Percentiles rank a stretch among this genome's conserved stretches.
These are phyloP conservation scores for Triplophysa bombifrons DNA, from an alignment of 2,797 vertebrate genomes.

Conservation along the genomic window DNA sequence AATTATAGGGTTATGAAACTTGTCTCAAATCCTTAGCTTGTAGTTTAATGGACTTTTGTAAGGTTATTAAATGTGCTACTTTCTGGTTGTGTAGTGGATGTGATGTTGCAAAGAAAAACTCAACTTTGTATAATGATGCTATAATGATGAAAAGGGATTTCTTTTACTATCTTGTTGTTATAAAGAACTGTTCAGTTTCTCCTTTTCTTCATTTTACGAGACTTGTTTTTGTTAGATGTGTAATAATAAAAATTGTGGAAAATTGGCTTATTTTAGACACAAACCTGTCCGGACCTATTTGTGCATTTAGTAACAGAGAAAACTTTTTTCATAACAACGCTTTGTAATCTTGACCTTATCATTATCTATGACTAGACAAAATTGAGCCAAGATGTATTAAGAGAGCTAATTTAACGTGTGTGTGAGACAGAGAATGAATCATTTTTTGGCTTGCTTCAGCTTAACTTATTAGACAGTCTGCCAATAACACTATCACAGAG, in stretches of 20 bases:
- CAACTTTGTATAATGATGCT: conserved; percentile 13
- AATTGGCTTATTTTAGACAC: not conserved
- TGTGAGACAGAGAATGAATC: not conserved
- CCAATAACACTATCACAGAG: conserved; percentile 1
- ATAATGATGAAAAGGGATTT: not conserved
- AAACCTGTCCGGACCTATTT: not conserved
- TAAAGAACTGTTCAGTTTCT: not conserved
- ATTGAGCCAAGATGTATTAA: not conserved
- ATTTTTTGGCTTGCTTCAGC: not conserved
- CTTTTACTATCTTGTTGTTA: not conserved
- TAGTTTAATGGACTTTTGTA: not conserved
- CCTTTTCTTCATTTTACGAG: not conserved
- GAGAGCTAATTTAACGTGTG: not conserved
- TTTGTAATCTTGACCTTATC: conserved; percentile 13
- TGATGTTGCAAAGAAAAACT: not conserved
- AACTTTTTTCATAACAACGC: not conserved
- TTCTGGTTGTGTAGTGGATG: not conserved
- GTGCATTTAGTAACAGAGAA: not conserved
- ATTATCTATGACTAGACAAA: conserved; percentile 17
- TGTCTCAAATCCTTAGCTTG: not conserved
- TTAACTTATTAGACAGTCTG: not conserved
- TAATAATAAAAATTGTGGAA: not conserved
- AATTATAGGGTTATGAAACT: conserved; percentile 13
- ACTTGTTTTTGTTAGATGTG: not conserved
- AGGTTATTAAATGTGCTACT: not conserved